Evolutionary conservation across 2,888 invertebrate genomes (phyloP).

Genomic region (Biston stratarius): DNA sequence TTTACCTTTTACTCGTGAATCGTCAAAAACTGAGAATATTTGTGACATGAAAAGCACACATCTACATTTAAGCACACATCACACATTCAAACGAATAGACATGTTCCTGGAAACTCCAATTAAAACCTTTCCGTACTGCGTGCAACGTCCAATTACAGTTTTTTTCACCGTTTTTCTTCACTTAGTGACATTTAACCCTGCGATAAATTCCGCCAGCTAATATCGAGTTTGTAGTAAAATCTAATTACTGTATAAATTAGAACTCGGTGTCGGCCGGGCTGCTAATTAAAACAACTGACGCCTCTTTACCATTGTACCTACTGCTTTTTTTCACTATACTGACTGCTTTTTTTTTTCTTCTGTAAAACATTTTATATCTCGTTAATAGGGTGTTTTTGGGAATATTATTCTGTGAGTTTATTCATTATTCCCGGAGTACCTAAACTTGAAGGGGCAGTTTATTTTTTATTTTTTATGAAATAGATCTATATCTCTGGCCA

Average conservation of each 20-base stretch:
- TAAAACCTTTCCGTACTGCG: conserved; percentile 41
- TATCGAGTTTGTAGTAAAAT: conserved; percentile 58
- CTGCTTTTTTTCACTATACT: conserved; percentile 30
- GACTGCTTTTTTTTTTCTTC: conserved; percentile 6
- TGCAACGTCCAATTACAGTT: conserved; percentile 17
- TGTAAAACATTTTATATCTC: not conserved
- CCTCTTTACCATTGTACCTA: conserved; percentile 46
- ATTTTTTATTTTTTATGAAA: too few species aligned
- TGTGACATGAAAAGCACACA: not conserved
- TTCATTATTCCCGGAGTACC: too few species aligned
- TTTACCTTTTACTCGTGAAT: too few species aligned
- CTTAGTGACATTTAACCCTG: conserved; percentile 33
- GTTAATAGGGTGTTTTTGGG: not conserved
- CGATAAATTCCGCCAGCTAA: conserved; percentile 35
- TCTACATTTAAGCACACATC: not conserved
- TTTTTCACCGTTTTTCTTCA: conserved; percentile 27
- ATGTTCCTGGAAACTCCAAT: conserved; percentile 61
- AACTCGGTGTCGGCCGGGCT: conserved; percentile 60
- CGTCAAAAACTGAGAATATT: not conserved
- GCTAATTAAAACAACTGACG: conserved; percentile 69
- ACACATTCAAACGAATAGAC: not conserved
- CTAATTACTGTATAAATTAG: conserved; percentile 76
- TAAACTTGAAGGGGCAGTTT: too few species aligned
- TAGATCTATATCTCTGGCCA: too few species aligned
- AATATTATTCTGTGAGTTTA: not conserved